Base-by-base conservation (phyloP, 1,140 invertebrate species). In the Hirudo medicinalis region DNA sequence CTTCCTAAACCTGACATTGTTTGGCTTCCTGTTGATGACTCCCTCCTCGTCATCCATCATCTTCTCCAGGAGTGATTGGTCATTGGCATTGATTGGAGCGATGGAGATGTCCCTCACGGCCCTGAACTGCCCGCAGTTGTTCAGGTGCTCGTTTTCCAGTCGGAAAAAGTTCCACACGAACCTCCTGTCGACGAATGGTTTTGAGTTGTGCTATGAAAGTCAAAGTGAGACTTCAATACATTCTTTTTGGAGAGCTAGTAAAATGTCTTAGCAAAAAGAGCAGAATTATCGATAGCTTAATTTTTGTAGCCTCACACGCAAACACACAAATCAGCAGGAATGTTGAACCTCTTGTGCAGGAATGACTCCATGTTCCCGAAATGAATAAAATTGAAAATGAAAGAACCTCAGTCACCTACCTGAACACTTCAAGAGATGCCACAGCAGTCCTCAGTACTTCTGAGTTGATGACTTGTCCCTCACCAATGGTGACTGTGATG, bases 111-210 rank as follows among this genome's bases (percentile, higher is more conserved):
- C 96, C 27, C 96, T 83, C 0, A 99, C 96, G 8, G 96, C 96
- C 79, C 96, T 85, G 84, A 99, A 99, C 85, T 98, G 94, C 83
- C 96, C 95, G 84, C 95, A 98, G 84, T 99, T 99, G 83, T 99
- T 99, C 9, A 99, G 84, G 77, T 99, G 96, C 79, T 99, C 96
- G 83, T 99, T 99, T 84, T 99, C 96, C 74, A 99, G 81, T 0
- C 96, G 94, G 85, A 99, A 97, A 81, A 95, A 99, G 82, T 99
- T 99, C 96, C 96, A 99, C 54, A 99, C 88, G 83, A 99, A 99
- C 72, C 94, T 86, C 77, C 93, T 94, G 75, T 60, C 75, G 72
- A 43, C 22, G 29, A 20, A 63, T 9, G 9, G 9, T 49, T 25
- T 25, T 25, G 4, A 63, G 19, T 63, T 63, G 4, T 63, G 57